Conservation (phyloP, 2,113 vertebrate species). For the Chascanopsetta lugubris region DNA sequence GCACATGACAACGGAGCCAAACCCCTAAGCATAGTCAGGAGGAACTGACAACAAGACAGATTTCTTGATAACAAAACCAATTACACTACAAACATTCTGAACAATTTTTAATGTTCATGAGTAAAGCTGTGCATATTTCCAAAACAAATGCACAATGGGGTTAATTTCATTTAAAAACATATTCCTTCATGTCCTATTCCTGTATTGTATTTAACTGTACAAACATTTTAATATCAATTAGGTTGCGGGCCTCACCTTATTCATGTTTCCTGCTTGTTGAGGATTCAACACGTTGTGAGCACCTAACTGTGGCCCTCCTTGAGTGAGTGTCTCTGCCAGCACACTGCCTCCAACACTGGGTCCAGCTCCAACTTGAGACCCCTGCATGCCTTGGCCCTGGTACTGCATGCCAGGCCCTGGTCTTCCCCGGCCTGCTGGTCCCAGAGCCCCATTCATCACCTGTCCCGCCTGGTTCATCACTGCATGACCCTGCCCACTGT, state of each 20-base stretch:
- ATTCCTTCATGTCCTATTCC: not conserved
- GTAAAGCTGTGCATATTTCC: not conserved
- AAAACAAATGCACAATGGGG: not conserved
- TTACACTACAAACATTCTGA: not conserved
- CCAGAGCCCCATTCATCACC: conserved; percentile 94
- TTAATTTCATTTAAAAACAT: not conserved
- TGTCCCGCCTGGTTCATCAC: conserved; percentile 91
- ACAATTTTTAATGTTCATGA: not conserved
- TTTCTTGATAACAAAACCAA: not conserved
- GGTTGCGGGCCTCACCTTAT: conserved; percentile 85
- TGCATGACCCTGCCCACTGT: conserved; percentile 89
- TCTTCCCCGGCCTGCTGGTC: conserved; percentile 88
- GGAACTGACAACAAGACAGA: not conserved
- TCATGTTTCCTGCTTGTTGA: conserved; percentile 91
- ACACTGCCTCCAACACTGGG: conserved; percentile 84
- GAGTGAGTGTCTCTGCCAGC: conserved; percentile 91
- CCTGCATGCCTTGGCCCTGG: conserved; percentile 88
- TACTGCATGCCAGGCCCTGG: conserved; percentile 89
- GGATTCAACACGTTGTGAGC: conserved; percentile 86
- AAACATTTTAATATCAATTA: not conserved
- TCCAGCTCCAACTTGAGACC: conserved; percentile 86
- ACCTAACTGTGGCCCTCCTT: conserved; percentile 89
- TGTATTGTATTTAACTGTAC: not conserved
- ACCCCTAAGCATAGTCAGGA: too few species aligned
- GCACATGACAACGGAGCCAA: too few species aligned